Evolutionary conservation across 2,888 invertebrate species (phyloP), one percentile per base, ranked within the genome.

Genomic region (Galerucella pusilla): DNA sequence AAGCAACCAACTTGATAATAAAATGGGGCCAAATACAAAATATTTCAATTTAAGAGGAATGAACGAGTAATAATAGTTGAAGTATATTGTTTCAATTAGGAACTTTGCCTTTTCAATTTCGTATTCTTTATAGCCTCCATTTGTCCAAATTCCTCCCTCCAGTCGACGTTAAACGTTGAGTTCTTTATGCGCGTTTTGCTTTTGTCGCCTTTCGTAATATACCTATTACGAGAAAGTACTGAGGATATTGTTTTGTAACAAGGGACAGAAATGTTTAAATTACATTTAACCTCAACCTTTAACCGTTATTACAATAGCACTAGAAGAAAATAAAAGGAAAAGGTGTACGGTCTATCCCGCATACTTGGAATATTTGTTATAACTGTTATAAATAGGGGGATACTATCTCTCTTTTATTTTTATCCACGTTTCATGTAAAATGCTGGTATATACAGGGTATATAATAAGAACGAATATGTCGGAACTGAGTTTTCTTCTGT

Each of bases 281-380:
- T 68, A 67, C 54, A 25, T 60, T 60, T 68, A 75, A 71, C 66
- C 68, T 57, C 71, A 52, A 45, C 74, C 61, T 71, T 46, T 71
- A 60, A 66, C 74, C 25, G 67, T 67, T 71, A 64, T 69, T 65
- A 69, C 65, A 52, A 63, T 28, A 35, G 52, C 61, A 57, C 54
- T 54, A 65, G 57, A 42, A 52, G n/a, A 59, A 64, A 45, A 52
- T 60, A 45, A n/a, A 57, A 25, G 60, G 68, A 63, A 70, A 70
- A 70, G 61, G 70, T 70, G 16, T 12, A 70, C 60, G 63, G 70
- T 49, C 42, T 28, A 49, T 49, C 63, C 61, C 63, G 70, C 61
- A 70, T 70, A 49, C 73, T 76, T 76, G 64, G 68, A 60, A 72
- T 71, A 66, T 61, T 67, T 72, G 75, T 73, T 77, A 71, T 35